Evolutionary conservation across 2,888 invertebrate species (phyloP), one percentile per base, ranked within the genome.

Genomic region (Amorpha juglandis): DNA sequence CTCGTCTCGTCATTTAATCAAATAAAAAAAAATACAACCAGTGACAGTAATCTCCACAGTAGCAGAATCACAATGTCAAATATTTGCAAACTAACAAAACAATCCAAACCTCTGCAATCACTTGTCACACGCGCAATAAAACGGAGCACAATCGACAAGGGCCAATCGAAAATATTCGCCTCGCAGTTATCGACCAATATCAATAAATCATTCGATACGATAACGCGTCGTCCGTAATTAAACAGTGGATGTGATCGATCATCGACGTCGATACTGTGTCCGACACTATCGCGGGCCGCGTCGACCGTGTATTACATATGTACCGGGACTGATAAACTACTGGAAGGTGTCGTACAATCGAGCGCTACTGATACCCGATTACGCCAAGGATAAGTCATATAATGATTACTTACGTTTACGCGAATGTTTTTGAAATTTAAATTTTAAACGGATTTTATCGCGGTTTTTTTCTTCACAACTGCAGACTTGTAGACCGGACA

Each of bases 201-300:
- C 89, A 87, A 91, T 92, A 92, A 91, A 92, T 92, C 91, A 91
- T 90, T 72, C 78, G 76, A 74, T 68, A 74, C 77, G 88, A 90
- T 91, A 89, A 82, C 78, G 75, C 72, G 75, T 76, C 74, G 58
- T 71, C 68, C 81, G 82, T 91, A 90, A 91, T 91, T 92, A 90
- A 88, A 88, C 85, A 84, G 78, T 73, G 74, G 68, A 70, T 70
- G 79, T 82, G 87, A 90, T 92, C 91, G 87, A 90, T 91, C 89
- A 90, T 73, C 76, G 76, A 76, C 80, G 81, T 77, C 78, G 78
- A 58, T 58, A 58, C 62, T 53, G 33, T 48, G 69, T 65, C 65
- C n/a, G 62, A 51, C 51, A 58, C 38, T 38, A 58, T 19, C 62
- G 45, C 47, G 33, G 52, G 45, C 21, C 68, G 42, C 62, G 62